Base-by-base conservation (phyloP, 92 coral and sea anemone genomes). In the Nematostella vectensis region DNA sequence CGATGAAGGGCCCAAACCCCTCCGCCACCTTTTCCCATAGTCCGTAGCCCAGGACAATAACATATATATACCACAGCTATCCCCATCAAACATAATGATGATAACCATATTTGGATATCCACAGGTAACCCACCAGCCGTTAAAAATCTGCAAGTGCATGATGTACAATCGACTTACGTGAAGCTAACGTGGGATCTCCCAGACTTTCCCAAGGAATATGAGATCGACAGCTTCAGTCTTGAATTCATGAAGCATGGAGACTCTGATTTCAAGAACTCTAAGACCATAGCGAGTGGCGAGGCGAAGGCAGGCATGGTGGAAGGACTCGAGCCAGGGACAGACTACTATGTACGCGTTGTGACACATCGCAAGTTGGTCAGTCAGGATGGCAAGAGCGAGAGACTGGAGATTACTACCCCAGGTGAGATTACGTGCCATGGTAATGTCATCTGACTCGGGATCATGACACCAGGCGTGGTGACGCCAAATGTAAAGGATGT, bases 41-140 rank as follows among this genome's bases (percentile, higher is more conserved):
- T 6, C 6, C 15, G 40, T 6, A 15, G 15, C 8, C 40, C 40
- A 6, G 40, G 40, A 6, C 8, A 33, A 6, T 6, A 33, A 15
- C 6, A 6, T 33, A 15, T 6, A 6, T 6, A 33, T 15, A 33
- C 40, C 40, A 33, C 40, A 33, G 40, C 40, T 15, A 33, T 6
- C 40, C 40, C 40, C 8, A 6, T 6, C 40, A 15, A 15, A n/a
- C n/a, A n/a, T n/a, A 33, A 6, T 33, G 6, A 6, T 33, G 40
- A 33, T 33, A 33, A 33, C 8, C 40, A 15, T 15, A 33, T 33
- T 33, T 33, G 6, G 40, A 6, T 33, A 6, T 33, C 6, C 40
- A 10, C 48, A 65, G 71, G 62, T 0, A 17, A 52, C 26, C 74
- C 80, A 12, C 80, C 80, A 9, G 69, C 85, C 8, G 69, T 77